Base-by-base conservation (phyloP, 30 jellyfish, hydroid and myxozoan species). In the Hydractinia echinata region DNA sequence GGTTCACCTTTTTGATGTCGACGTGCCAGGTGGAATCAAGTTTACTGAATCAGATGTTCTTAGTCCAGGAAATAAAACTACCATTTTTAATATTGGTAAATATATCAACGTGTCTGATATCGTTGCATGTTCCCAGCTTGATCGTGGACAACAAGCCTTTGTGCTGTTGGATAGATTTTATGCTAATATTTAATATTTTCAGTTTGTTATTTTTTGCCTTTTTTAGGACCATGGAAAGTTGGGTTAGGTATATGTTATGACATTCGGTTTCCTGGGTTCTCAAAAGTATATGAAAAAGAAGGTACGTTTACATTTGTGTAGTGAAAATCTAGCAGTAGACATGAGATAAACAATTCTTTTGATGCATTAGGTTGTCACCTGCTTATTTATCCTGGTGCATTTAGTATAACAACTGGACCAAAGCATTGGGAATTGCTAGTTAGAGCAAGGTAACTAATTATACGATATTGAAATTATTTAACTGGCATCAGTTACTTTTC, bases 161-260 rank as follows among this genome's bases (percentile, higher is more conserved):
- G 44, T 2, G 44, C 44, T 30, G 44, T 30, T 30, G 2, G 2
- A 30, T 30, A 30, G 44, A 0, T 30, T 30, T 30, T 30, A 30
- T 30, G 44, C 44, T 30, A 0, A 30, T 30, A 30, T 30, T 30
- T 30, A 30, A 30, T 30, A 30, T 30, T 30, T 30, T 30, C 2
- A 30, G 44, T 30, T 30, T 30, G 44, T 30, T 30, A 30, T 30
- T 30, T 30, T 30, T 30, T 30, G 44, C 44, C 44, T 30, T 30
- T 53, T 81, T 9, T 66, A 91, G 98, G 94, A 6, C 76, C 82
- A 10, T 83, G 84, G 76, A 92, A 83, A 77, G 87, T 92, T 86
- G 98, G 98, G 14, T 73, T 92, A 71, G 98, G 98, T 15, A 92
- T 92, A 6, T 92, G 98, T 62, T 92, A 92, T 83, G 98, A 92